Percentiles rank a stretch among this genome's conserved stretches.
These are phyloP conservation scores for Tupaia chinensis DNA, from an alignment of 2,113 vertebrate genomes.

Conservation along the genomic window DNA sequence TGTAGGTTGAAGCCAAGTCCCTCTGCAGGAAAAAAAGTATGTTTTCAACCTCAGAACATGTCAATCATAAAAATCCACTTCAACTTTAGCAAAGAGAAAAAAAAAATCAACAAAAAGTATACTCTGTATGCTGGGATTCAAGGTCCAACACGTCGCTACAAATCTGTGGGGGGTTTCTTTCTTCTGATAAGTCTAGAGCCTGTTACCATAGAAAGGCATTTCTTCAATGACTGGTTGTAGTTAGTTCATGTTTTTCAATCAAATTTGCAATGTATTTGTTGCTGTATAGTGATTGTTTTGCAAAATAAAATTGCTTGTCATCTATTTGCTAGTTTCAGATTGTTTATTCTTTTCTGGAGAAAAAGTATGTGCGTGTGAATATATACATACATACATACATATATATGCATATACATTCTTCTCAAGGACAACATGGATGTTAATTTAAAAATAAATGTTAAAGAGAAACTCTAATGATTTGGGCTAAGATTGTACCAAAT, in stretches of 20 bases:
- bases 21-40: slow-evolving; percentile 79
- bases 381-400: not conserved
- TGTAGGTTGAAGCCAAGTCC: slow-evolving; percentile 76
- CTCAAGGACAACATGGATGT: too few species aligned
- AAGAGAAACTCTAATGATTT: too few species aligned
- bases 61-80: slow-evolving; percentile 83
- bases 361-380: not conserved
- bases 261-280: slow-evolving; percentile 94
- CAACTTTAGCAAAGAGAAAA: slow-evolving; percentile 93
- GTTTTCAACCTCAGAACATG: slow-evolving; percentile 75
- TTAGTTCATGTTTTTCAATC: slow-evolving; percentile 94
- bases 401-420: too few species aligned
- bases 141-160: slow-evolving; percentile 84
- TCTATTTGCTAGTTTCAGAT: slow-evolving; percentile 71
- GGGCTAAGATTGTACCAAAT: too few species aligned
- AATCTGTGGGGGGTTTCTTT: slow-evolving; percentile 86
- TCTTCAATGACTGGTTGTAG: slow-evolving; percentile 93
- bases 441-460: too few species aligned
- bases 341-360: not conserved
- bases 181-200: slow-evolving; percentile 89
- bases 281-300: slow-evolving; percentile 95
- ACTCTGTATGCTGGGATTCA: slow-evolving; percentile 85
- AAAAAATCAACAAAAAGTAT: slow-evolving; percentile 83
- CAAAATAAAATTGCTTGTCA: slow-evolving; percentile 94
- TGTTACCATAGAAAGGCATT: slow-evolving; percentile 90